Evolutionary conservation across 1,140 invertebrate genomes (phyloP).

Genomic region (Zaprionus capensis): DNA sequence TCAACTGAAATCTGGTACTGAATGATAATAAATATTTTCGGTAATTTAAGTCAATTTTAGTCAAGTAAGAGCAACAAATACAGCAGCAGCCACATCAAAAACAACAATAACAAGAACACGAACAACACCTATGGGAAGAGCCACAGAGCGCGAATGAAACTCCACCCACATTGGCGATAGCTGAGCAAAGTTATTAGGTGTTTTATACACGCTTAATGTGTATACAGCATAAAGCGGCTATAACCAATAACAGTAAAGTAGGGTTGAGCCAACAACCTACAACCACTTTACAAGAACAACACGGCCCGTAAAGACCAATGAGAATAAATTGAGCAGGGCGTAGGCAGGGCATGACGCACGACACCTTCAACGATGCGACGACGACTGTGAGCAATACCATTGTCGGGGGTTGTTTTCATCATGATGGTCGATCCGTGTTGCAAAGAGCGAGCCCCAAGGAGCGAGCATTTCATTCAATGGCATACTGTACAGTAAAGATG

Average conservation of each 20-base stretch:
- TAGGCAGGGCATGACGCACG: conserved; percentile 36
- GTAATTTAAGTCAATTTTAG: conserved; percentile 28
- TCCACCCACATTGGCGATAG: conserved; percentile 51
- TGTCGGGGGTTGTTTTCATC: conserved; percentile 37
- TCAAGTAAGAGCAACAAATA: conserved; percentile 6
- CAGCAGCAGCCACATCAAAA: conserved; percentile 5
- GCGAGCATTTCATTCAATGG: conserved; percentile 7
- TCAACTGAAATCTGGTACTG: conserved; percentile 2
- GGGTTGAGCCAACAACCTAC: conserved; percentile 50
- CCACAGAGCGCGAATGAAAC: conserved; percentile 25
- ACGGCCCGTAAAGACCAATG: conserved; percentile 53
- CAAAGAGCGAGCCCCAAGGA: conserved; percentile 28
- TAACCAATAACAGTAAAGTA: conserved; percentile 67
- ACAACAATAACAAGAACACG: conserved; percentile 3
- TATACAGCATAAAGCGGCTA: conserved; percentile 54
- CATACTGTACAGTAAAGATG: background rate
- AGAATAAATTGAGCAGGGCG: conserved; percentile 51
- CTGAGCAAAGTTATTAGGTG: conserved; percentile 54
- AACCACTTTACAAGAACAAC: conserved; percentile 45
- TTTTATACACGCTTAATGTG: conserved; percentile 57
- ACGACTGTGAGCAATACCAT: background rate
- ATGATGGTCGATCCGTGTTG: conserved; percentile 4
- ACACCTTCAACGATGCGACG: conserved; percentile 32
- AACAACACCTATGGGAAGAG: background rate
- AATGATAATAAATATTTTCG: conserved; percentile 29